A percentile compares a stretch with the other conserved stretches of the same genome.
These are phyloP conservation scores for Notechis scutatus DNA, from an alignment of 2,113 vertebrate species.

Conservation along the genomic window DNA sequence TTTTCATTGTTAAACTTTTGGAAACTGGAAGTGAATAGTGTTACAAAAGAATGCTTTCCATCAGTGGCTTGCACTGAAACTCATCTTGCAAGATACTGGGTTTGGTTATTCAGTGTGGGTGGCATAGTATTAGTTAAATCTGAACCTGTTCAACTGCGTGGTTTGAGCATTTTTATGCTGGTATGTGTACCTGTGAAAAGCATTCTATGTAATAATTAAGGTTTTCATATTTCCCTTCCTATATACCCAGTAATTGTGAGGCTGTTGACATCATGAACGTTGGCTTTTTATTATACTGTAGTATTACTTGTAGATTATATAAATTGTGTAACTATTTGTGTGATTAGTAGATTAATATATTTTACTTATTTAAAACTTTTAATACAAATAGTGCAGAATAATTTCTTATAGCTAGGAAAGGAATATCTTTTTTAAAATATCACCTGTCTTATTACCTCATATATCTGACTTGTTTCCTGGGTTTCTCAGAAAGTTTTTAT, in stretches of 20 bases:
- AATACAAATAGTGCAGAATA: background rate
- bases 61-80: background rate
- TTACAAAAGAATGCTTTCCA: constrained; percentile 7
- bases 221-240: background rate
- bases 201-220: background rate
- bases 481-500: background rate
- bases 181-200: background rate
- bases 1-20: background rate
- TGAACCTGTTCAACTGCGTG: constrained; percentile 29
- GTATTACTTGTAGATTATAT: background rate
- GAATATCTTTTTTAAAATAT: background rate
- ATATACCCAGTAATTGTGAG: background rate
- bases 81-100: constrained; percentile 16
- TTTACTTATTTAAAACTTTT: background rate
- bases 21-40: background rate
- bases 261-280: background rate
- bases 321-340: background rate
- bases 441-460: background rate
- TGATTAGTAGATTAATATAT: background rate
- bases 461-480: constrained; percentile 10
- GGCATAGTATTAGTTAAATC: constrained; percentile 22
- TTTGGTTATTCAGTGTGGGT: background rate
- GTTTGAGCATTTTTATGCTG: background rate
- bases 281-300: background rate
- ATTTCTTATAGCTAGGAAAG: background rate